A percentile compares a stretch with the other conserved stretches of the same genome.
phyloP scores from a whole-genome alignment of 2,113 vertebrate species.

The Limnothrissa miodon region DNA sequence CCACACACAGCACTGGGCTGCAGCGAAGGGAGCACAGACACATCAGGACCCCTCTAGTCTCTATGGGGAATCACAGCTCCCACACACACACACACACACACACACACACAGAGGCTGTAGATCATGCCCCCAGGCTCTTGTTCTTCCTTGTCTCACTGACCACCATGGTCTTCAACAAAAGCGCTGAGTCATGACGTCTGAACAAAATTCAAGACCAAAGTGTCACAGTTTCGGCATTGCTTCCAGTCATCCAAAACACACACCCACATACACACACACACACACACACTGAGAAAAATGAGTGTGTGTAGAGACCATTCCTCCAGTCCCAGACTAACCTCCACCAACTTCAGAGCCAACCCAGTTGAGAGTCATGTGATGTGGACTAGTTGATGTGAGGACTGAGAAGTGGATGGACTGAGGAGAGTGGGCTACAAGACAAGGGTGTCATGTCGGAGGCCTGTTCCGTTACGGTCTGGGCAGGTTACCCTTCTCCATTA shows the following conservation, averaged over 20 bases:
- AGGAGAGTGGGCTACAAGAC: neutral
- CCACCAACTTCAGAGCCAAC: neutral
- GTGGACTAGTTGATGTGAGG: neutral
- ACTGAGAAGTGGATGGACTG: neutral
- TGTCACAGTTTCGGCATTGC: neutral
- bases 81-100: neutral
- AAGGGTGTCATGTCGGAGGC: neutral
- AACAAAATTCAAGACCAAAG: neutral
- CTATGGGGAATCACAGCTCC: neutral
- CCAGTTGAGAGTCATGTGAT: neutral
- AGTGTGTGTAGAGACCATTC: neutral
- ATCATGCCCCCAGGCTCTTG: too few relatives aligned
- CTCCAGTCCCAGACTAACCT: neutral
- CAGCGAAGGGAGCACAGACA: constrained; percentile 75
- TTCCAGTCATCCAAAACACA: neutral
- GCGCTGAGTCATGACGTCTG: too few relatives aligned
- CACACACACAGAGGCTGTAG: neutral
- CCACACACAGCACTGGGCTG: constrained; percentile 71
- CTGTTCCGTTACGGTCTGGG: too few relatives aligned
- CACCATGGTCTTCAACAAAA: too few relatives aligned
- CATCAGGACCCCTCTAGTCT: constrained; percentile 64
- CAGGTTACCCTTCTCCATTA: neutral
- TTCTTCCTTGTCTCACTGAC: too few relatives aligned
- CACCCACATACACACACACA: neutral
- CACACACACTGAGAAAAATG: neutral